Evolutionary conservation across 2,888 invertebrate genomes (phyloP), one percentile per base, ranked within the genome.

Genomic region (Andrena marginata): DNA sequence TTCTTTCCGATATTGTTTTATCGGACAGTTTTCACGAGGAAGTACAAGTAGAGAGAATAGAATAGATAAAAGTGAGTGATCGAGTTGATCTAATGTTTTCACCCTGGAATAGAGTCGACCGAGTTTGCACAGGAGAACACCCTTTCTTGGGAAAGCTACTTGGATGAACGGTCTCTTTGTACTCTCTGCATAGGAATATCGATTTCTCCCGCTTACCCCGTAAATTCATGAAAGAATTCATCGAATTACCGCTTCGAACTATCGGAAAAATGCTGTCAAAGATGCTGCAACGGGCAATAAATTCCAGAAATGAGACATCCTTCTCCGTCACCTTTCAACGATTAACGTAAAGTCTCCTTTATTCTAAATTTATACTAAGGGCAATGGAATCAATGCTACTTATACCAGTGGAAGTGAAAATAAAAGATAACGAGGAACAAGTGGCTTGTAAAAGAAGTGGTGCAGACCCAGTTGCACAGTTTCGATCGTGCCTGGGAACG

Each of bases 51-150:
- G 42, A 68, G 77, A 68, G 69, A 74, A 80, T 76, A 56, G 71
- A 59, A 54, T 68, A 75, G 72, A 56, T 76, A 76, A 77, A 76
- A 80, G 74, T 54, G 76, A 64, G 67, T 74, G 87, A 82, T 87
- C 87, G 76, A 75, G 63, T 85, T 85, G 87, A 87, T 87, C 82
- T 85, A 83, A 77, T 67, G 84, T 81, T 87, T 85, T 75, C 77
- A 85, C 80, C 70, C 42, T 35, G 63, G 68, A 85, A 85, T 77
- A 71, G 80, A 85, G 85, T 79, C 82, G 78, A 82, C 60, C 76
- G 64, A 75, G 71, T 70, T 78, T 87, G 68, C 77, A 33, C 65
- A 13, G 31, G 64, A 62, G 51, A 62, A 86, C 69, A 65, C 71
- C 76, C 69, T 60, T 85, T 70, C 72, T 69, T 69, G 56, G 16